Evolutionary conservation across 2,797 vertebrate genomes (phyloP), one percentile per base, ranked within the genome.

Genomic region (Todus mexicanus): DNA sequence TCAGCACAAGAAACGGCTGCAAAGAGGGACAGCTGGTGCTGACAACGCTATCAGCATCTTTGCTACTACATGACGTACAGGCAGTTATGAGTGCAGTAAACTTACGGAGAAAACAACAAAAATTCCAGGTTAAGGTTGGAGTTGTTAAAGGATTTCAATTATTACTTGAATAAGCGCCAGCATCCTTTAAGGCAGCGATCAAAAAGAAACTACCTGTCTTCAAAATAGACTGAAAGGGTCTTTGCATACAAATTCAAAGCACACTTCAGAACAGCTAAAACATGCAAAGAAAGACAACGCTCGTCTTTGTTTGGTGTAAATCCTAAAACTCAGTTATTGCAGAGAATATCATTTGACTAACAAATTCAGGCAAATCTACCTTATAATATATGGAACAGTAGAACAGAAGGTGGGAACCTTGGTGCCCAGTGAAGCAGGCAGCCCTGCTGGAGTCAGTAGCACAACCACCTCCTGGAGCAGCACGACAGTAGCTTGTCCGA

Each of bases 1-100:
- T 90, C 72, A 92, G 74, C 7, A 88, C 35, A 63, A 94, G 88
- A 64, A 94, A 87, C 4, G 47, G 84, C 81, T 92, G 87, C 74
- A 84, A 92, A 66, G 87, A 92, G 89, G 61, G 94, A 95, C 92
- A 93, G 91, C 87, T 95, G 93, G 91, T 90, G 85, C 90, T 94
- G 94, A 90, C 93, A 94, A 91, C 17, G 19, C 87, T 83, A 80
- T 53, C 87, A 68, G 85, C 72, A 70, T 79, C 83, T 73, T 53
- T 90, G 90, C 86, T 95, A 89, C 86, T 90, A 87, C 72, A 83
- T 66, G 73, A 83, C 83, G 78, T 56, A 59, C 71, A 92, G 60
- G 20, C 69, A 77, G 60, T 61, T 57, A 38, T 1, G 47, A 93
- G 79, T 23, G 21, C 64, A 83, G 65, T 17, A 75, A 68, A n/a